A percentile compares a stretch with the other conserved stretches of the same genome.
Conservation (phyloP, 2,888 invertebrate genomes). For the Ellobium chinense region DNA sequence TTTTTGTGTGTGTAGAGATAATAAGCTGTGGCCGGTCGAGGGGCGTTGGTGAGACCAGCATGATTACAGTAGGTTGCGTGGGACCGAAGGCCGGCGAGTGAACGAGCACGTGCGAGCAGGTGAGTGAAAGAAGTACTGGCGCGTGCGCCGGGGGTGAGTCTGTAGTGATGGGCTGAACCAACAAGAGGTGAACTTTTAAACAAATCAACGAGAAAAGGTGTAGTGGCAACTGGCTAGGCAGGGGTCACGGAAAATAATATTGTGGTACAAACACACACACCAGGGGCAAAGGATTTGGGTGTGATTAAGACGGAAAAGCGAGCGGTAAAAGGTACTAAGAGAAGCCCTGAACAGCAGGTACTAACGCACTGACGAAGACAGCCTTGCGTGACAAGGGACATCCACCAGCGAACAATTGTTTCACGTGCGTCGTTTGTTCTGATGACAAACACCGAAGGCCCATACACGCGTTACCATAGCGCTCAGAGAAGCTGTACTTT, state of each 20-base stretch:
- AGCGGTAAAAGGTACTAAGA: too few relatives aligned
- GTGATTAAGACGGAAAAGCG: too few relatives aligned
- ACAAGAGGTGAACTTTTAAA: not conserved
- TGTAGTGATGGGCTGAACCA: not conserved
- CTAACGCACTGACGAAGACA: too few relatives aligned
- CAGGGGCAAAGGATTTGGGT: not conserved
- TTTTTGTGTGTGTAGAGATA: not conserved
- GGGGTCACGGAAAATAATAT: not conserved
- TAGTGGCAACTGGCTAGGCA: not conserved
- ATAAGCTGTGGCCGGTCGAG: not conserved
- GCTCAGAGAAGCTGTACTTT: too few relatives aligned
- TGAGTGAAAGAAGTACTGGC: slow-evolving; percentile 1
- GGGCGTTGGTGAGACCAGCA: not conserved
- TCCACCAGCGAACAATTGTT: not conserved
- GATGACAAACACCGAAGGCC: not conserved
- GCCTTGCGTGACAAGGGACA: not conserved
- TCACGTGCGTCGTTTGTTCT: not conserved
- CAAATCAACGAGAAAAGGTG: not conserved
- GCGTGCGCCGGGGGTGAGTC: not conserved
- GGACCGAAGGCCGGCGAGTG: not conserved
- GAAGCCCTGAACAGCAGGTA: too few relatives aligned
- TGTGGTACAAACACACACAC: not conserved
- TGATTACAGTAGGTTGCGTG: slow-evolving; percentile 6
- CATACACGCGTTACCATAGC: not conserved
- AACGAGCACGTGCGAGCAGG: not conserved